These are phyloP conservation scores for Homarus americanus DNA, from an alignment of 1,140 invertebrate genomes.

Conservation along the genomic window DNA sequence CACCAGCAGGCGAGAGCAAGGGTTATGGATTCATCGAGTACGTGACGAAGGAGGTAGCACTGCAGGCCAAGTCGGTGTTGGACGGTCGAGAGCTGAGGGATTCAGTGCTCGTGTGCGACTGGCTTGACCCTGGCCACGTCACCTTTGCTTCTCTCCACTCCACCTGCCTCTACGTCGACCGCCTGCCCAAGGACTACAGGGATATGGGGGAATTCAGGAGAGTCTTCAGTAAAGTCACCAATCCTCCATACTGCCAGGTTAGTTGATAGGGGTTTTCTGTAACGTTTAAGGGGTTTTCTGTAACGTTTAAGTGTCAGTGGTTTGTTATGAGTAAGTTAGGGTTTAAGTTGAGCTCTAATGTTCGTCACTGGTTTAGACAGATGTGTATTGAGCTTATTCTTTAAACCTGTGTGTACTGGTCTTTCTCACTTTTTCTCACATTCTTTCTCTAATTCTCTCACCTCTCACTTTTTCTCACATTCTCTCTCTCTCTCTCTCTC, in stretches of 20 bases:
- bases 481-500: no score
- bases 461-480: no score
- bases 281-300: no score
- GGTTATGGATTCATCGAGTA: constrained; percentile 84
- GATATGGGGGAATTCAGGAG: constrained; percentile 81
- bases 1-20: constrained; percentile 81
- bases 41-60: constrained; percentile 79
- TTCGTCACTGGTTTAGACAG: no score
- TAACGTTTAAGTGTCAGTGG: no score
- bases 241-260: constrained; percentile 83
- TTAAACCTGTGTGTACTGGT: no score
- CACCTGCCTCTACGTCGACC: constrained; percentile 69
- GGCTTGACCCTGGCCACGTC: constrained; percentile 79
- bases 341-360: no score
- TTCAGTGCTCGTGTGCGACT: constrained; percentile 80
- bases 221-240: constrained; percentile 80
- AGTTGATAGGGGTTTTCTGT: constrained; percentile 37
- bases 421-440: no score
- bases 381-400: no score
- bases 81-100: constrained; percentile 79
- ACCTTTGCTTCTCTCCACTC: constrained; percentile 78
- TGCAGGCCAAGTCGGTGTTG: constrained; percentile 79
- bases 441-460: no score
- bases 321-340: no score
- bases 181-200: constrained; percentile 80